phyloP scores from a whole-genome alignment of 2,797 vertebrate genomes.

The Notolepis coatsorum region DNA sequence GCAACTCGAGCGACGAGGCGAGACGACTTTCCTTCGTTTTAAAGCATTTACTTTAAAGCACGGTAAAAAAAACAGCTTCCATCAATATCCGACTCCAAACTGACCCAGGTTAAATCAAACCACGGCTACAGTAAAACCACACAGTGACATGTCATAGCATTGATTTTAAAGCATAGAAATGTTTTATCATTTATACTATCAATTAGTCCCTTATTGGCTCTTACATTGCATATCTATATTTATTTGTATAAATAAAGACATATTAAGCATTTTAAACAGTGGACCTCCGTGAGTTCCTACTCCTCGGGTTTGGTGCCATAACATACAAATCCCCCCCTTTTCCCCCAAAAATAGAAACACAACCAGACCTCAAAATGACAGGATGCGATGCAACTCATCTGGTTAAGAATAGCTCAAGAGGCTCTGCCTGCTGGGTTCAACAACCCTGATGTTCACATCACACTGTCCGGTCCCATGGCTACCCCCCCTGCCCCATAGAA shows the following conservation, averaged over 20 bases:
- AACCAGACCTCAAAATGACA: conserved; percentile 63
- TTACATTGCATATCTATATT: too few species aligned
- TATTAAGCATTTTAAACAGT: conserved; percentile 3
- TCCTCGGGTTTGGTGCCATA: conserved; percentile 10
- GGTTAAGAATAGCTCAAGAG: conserved; percentile 62
- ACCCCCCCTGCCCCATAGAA: conserved; percentile 11
- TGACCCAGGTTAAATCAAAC: too few species aligned
- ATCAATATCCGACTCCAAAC: too few species aligned
- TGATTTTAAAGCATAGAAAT: too few species aligned
- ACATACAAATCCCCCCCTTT: conserved; percentile 1
- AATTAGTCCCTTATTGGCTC: too few species aligned
- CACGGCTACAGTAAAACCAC: too few species aligned
- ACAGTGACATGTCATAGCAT: too few species aligned
- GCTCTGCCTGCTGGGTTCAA: conserved; percentile 49
- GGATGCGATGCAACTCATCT: conserved; percentile 63
- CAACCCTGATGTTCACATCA: conserved; percentile 50
- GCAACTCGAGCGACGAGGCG: too few species aligned
- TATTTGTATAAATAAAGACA: not conserved
- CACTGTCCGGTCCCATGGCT: conserved; percentile 30
- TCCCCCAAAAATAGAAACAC: conserved; percentile 29
- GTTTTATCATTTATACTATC: too few species aligned
- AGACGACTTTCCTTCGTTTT: too few species aligned
- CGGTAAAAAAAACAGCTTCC: too few species aligned
- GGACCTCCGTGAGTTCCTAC: not conserved
- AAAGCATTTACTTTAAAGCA: too few species aligned